A percentile compares a stretch with the other conserved stretches of the same genome.
Evolutionary conservation across 2,113 vertebrate genomes (phyloP).

Genomic region (Hipposideros armiger): DNA sequence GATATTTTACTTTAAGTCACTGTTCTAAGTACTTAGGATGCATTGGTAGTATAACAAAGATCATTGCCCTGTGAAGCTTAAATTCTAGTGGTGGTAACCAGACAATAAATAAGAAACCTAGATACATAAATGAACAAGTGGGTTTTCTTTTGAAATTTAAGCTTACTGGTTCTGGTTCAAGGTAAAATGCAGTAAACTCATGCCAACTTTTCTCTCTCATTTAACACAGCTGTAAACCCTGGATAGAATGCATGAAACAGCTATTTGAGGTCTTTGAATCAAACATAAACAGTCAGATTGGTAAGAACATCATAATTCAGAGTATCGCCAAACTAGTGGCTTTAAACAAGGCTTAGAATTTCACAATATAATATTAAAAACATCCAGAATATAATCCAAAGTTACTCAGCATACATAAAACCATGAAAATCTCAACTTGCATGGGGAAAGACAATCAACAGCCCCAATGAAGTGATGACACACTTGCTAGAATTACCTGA

Average conservation of each 20-base stretch:
- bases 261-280: slow-evolving; percentile 36
- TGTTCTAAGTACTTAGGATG: not conserved
- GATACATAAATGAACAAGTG: not conserved
- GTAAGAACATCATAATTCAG: slow-evolving; percentile 27
- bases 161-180: not conserved
- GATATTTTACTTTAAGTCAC: not conserved
- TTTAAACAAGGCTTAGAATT: slow-evolving; percentile 1
- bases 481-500: not conserved
- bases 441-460: not conserved
- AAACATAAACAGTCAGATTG: not conserved
- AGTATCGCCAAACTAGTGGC: not conserved
- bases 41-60: not conserved
- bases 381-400: not conserved
- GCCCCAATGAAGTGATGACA: not conserved
- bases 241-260: not conserved
- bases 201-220: not conserved
- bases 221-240: not conserved
- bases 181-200: not conserved
- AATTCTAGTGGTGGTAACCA: not conserved
- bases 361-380: not conserved
- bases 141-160: slow-evolving; percentile 56
- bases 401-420: slow-evolving; percentile 11
- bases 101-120: not conserved
- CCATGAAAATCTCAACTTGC: not conserved
- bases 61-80: not conserved